Evolutionary conservation across 2,797 vertebrate species (phyloP).

Genomic region (Aeoliscus strigatus): DNA sequence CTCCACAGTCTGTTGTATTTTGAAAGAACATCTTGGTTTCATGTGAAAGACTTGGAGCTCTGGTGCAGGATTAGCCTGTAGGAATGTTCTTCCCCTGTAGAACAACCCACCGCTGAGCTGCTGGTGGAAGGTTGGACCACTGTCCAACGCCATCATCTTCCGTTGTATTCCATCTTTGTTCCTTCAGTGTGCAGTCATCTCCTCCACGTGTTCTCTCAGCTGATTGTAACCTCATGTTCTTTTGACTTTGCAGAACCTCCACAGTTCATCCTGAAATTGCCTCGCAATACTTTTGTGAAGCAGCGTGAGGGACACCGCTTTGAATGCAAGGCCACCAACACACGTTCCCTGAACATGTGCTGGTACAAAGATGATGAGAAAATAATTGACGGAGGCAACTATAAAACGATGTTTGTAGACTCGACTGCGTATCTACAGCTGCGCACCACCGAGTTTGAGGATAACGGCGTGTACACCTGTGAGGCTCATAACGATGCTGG

Average conservation of each 20-base stretch:
- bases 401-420: conserved; percentile 80
- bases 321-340: conserved; percentile 85
- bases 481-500: conserved; percentile 90
- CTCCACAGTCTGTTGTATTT: conserved; percentile 83
- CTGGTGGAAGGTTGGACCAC: conserved; percentile 87
- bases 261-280: conserved; percentile 88
- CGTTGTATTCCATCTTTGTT: conserved; percentile 42
- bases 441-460: conserved; percentile 72
- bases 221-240: conserved; percentile 31
- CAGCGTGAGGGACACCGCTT: conserved; percentile 80
- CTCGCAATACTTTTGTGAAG: conserved; percentile 83
- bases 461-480: conserved; percentile 90
- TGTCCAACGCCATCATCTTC: conserved; percentile 17
- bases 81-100: conserved; percentile 80
- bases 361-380: conserved; percentile 93
- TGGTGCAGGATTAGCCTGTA: conserved; percentile 82
- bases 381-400: conserved; percentile 80
- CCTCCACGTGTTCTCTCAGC: conserved; percentile 5
- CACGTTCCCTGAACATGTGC: conserved; percentile 79
- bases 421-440: conserved; percentile 85
- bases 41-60: conserved; percentile 81
- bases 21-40: conserved; percentile 88
- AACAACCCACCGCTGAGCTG: conserved; percentile 79
- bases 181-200: conserved; percentile 21
- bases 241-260: conserved; percentile 87